Evolutionary conservation across 2,113 vertebrate genomes (phyloP).

Genomic region (Parus major): DNA sequence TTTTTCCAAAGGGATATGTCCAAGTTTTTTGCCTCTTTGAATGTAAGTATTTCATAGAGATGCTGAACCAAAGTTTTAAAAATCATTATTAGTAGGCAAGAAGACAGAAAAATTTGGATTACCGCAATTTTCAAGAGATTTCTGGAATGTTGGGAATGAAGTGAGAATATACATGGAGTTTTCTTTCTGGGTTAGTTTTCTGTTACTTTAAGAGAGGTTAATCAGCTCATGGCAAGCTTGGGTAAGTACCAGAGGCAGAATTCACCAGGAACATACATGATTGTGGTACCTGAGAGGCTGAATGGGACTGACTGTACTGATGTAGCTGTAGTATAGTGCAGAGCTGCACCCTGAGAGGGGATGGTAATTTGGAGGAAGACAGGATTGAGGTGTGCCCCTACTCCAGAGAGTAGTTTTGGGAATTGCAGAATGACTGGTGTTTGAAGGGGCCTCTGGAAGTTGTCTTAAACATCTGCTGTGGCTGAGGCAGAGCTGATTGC

Average conservation of each 20-base stretch:
- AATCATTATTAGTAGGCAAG: neutral
- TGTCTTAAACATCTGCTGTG: accelerated
- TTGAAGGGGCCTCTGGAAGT: neutral
- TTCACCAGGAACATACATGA: accelerated
- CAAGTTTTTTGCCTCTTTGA: neutral
- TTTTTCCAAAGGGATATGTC: neutral
- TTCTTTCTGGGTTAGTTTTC: neutral
- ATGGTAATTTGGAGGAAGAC: neutral
- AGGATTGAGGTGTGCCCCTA: neutral
- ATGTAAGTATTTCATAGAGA: neutral
- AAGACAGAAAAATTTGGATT: neutral
- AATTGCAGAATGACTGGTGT: neutral
- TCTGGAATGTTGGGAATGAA: neutral
- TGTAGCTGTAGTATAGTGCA: neutral
- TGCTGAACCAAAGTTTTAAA: neutral
- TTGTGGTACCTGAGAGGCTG: neutral
- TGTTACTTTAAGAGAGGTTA: neutral
- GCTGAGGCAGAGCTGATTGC: neutral
- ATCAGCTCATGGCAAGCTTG: neutral
- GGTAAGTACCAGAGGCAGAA: neutral
- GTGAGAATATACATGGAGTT: neutral
- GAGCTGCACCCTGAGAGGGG: neutral
- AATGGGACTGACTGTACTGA: neutral
- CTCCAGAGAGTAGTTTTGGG: neutral
- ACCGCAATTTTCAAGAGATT: neutral